phyloP scores from a whole-genome alignment of 2,113 vertebrate species.

The Podilymbus podiceps region DNA sequence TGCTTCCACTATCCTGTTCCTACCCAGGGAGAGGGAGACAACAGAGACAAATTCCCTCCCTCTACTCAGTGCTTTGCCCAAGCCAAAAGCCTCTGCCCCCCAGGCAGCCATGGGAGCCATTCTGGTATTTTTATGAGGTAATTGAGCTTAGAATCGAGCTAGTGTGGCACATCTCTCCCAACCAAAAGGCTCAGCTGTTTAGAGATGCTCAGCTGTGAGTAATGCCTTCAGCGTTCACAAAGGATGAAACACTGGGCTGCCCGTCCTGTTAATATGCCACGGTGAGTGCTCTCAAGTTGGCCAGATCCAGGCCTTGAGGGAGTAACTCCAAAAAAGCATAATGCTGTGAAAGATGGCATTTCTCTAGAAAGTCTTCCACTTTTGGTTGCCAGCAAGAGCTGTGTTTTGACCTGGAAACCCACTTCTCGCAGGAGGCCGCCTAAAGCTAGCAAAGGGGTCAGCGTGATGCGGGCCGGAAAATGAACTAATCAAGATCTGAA shows the following conservation, averaged over 20 bases:
- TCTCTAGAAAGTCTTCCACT: constrained; percentile 13
- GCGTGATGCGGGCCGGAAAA: background rate
- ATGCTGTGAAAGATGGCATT: background rate
- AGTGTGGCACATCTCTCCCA: constrained; percentile 20
- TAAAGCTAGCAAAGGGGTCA: constrained; percentile 22
- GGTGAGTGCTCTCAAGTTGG: background rate
- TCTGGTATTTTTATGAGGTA: constrained; percentile 43
- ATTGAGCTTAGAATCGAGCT: constrained; percentile 56
- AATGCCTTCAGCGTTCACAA: constrained; percentile 44
- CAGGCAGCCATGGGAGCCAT: background rate
- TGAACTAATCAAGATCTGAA: background rate
- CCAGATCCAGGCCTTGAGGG: constrained; percentile 15
- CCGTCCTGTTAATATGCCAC: background rate
- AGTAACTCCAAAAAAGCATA: background rate
- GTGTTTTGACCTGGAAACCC: constrained; percentile 56
- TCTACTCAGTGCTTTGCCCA: background rate
- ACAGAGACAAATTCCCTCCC: background rate
- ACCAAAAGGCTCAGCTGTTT: constrained; percentile 54
- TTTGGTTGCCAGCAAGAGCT: constrained; percentile 13
- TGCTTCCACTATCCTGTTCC: background rate
- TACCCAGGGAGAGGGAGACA: background rate
- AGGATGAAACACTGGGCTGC: background rate
- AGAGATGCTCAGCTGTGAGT: constrained; percentile 25
- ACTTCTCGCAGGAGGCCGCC: constrained; percentile 26
- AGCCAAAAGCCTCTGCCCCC: background rate